A percentile compares a stretch with the other conserved stretches of the same genome.
These are phyloP conservation scores for Casuarius casuarius DNA, from an alignment of 2,113 vertebrate species.

Conservation along the genomic window DNA sequence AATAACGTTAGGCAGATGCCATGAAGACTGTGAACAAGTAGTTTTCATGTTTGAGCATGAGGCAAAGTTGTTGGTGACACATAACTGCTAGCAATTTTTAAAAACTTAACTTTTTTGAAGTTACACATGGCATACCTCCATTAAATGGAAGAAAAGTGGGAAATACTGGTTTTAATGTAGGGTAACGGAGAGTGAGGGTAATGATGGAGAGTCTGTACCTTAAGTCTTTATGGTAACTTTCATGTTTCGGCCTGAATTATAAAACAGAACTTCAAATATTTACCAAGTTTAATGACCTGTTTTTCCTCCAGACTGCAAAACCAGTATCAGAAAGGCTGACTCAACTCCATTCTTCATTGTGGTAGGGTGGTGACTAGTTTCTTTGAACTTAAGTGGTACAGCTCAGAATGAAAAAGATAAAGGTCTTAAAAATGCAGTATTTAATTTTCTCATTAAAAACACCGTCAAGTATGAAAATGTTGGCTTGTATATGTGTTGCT, in stretches of 20 bases:
- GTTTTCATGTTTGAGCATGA: not conserved
- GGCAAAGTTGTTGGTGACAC: not conserved
- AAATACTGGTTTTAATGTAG: not conserved
- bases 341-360: not conserved
- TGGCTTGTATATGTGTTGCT: not conserved
- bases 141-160: not conserved
- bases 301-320: not conserved
- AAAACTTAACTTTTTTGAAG: not conserved
- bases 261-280: not conserved
- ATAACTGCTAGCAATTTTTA: not conserved
- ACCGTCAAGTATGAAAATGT: not conserved
- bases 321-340: not conserved
- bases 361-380: not conserved
- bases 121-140: not conserved
- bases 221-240: not conserved
- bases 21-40: not conserved
- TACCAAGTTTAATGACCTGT: not conserved
- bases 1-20: not conserved
- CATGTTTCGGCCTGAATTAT: not conserved
- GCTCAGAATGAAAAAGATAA: not conserved
- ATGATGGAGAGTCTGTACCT: not conserved
- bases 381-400: accelerated
- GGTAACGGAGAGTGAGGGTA: not conserved
- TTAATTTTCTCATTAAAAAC: not conserved
- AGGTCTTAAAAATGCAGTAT: not conserved